Percentiles rank a stretch among this genome's conserved stretches.
phyloP scores from a whole-genome alignment of 2,113 vertebrate species.

The Urocitellus parryii region DNA sequence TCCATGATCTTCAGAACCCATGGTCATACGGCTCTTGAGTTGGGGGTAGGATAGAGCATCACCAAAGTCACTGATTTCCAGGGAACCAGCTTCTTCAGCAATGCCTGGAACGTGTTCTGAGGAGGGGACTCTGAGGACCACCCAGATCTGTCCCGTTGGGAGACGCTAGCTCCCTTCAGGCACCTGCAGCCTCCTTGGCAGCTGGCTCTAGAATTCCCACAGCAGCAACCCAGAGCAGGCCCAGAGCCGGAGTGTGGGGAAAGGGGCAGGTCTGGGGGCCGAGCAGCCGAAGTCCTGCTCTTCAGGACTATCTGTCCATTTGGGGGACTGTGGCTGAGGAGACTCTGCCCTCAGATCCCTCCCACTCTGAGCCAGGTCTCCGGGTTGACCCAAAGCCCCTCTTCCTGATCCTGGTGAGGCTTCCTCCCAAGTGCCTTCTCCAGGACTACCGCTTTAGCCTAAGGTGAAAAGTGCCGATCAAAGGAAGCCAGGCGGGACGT shows the following conservation, averaged over 20 bases:
- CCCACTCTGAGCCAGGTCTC: not conserved
- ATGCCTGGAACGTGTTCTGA: not conserved
- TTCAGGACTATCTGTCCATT: rapidly evolving
- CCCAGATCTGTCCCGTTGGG: not conserved
- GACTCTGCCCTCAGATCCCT: too few relatives aligned
- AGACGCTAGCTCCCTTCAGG: not conserved
- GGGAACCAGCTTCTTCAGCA: not conserved
- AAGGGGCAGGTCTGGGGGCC: not conserved
- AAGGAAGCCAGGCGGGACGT: not conserved
- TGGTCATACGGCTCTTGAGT: not conserved
- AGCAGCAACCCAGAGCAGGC: not conserved
- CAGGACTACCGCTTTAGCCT: not conserved
- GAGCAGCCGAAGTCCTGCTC: rapidly evolving
- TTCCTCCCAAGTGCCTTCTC: too few relatives aligned
- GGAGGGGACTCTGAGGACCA: not conserved
- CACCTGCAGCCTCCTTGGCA: not conserved
- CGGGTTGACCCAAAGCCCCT: rapidly evolving
- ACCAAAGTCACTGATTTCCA: not conserved
- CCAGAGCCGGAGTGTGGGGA: not conserved
- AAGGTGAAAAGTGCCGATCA: too few relatives aligned
- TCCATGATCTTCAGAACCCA: not conserved
- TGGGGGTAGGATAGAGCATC: not conserved
- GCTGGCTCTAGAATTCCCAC: too few relatives aligned
- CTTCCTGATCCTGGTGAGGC: not conserved
- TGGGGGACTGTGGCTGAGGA: not conserved